Evolutionary conservation across 2,113 vertebrate species (phyloP).

Genomic region (Pseudopodoces humilis): DNA sequence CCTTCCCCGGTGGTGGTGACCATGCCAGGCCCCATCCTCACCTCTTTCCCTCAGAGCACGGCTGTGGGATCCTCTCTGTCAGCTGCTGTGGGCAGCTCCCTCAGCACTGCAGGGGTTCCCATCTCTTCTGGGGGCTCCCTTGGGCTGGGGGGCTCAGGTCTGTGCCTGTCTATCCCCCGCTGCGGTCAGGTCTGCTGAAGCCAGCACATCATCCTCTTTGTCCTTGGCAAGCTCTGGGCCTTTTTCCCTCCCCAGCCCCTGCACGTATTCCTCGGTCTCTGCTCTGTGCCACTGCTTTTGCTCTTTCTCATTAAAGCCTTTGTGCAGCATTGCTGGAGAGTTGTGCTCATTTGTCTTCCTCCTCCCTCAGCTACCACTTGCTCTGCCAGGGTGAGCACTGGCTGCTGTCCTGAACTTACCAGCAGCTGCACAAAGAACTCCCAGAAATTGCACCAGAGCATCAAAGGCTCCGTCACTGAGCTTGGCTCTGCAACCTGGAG

Average conservation of each 20-base stretch:
- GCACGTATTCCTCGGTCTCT: not conserved
- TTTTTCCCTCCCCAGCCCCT: not conserved
- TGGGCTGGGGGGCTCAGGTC: not conserved
- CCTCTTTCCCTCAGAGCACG: not conserved
- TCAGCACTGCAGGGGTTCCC: not conserved
- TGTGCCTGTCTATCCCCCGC: not conserved
- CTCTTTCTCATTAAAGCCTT: not conserved
- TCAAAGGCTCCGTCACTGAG: not conserved
- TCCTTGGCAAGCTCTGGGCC: no score
- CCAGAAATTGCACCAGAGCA: no score
- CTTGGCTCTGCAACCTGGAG: not conserved
- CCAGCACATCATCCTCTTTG: accelerated
- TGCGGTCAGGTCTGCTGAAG: not conserved
- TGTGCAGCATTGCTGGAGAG: not conserved
- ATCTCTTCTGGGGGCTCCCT: not conserved
- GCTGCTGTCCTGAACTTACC: not conserved
- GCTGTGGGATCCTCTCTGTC: slow-evolving; percentile 10
- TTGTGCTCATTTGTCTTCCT: not conserved
- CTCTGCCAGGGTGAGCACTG: not conserved
- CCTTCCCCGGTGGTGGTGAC: not conserved
- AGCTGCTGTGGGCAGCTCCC: slow-evolving; percentile 10
- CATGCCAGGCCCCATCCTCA: not conserved
- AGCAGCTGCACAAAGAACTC: not conserved
- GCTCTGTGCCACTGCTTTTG: not conserved
- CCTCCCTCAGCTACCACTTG: not conserved